Percentiles rank a stretch among this genome's conserved stretches.
phyloP scores from a whole-genome alignment of 2,113 vertebrate species.

The Athene noctua region DNA sequence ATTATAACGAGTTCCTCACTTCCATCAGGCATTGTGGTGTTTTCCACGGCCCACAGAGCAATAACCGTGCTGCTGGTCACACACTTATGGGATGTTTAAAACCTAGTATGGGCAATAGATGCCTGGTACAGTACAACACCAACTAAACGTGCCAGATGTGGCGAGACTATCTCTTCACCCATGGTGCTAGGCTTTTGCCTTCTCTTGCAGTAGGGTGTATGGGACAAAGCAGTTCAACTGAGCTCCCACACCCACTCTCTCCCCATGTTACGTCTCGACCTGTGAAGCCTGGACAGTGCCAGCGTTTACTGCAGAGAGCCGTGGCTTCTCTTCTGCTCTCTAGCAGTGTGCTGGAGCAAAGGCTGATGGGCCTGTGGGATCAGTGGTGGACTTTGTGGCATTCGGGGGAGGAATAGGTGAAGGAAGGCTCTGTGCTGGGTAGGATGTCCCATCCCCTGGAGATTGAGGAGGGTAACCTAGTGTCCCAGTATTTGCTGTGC shows the following conservation, averaged over 20 bases:
- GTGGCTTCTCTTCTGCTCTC: background rate
- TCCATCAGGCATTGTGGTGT: background rate
- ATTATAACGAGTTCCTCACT: background rate
- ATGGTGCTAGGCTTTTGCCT: background rate
- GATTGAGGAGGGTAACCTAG: background rate
- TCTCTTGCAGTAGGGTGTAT: background rate
- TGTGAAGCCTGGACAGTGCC: background rate
- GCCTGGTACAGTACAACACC: fast-evolving
- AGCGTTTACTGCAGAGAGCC: background rate
- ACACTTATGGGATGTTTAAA: background rate
- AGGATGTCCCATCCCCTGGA: background rate
- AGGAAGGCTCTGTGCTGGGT: background rate
- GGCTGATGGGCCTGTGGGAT: background rate
- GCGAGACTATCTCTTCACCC: background rate
- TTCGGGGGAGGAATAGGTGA: background rate
- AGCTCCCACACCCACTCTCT: background rate
- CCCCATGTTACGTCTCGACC: fast-evolving
- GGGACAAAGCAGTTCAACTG: background rate
- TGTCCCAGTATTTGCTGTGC: background rate
- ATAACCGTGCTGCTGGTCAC: background rate
- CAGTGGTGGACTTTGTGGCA: background rate
- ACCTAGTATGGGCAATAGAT: background rate
- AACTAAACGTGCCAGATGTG: background rate
- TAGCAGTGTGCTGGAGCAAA: background rate
- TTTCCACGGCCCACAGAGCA: background rate